Evolutionary conservation across 2,888 invertebrate genomes (phyloP).

Genomic region (Zootermopsis nevadensis): DNA sequence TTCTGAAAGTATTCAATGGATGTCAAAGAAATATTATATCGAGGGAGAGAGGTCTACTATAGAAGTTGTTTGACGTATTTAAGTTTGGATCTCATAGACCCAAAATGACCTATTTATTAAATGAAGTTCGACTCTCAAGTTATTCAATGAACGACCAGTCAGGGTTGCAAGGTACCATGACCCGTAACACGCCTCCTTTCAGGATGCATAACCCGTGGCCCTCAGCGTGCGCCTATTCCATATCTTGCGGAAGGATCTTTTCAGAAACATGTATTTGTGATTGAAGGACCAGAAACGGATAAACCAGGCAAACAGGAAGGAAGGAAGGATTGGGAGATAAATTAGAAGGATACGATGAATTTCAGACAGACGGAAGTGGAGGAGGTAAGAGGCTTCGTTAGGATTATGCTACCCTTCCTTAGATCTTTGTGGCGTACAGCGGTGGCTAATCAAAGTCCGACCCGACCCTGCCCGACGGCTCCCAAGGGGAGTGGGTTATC

Average conservation of each 20-base stretch:
- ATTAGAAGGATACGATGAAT: slow-evolving; percentile 34
- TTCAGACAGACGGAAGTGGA: slow-evolving; percentile 30
- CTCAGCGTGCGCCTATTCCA: no score
- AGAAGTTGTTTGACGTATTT: no score
- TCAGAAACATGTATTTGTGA: neutral
- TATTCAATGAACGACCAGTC: no score
- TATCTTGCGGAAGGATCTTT: neutral
- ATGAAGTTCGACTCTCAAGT: no score
- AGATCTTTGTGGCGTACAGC: slow-evolving; percentile 10
- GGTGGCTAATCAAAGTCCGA: slow-evolving; percentile 32
- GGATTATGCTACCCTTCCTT: slow-evolving; percentile 24
- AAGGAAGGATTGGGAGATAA: slow-evolving; percentile 28
- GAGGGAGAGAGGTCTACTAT: no score
- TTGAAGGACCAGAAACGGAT: neutral
- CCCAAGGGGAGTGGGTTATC: slow-evolving; percentile 13
- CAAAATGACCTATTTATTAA: no score
- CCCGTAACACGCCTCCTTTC: no score
- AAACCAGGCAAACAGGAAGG: slow-evolving; percentile 5
- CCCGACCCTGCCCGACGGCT: neutral
- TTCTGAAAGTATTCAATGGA: no score
- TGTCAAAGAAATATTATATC: no score
- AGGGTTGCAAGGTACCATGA: no score
- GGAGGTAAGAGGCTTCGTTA: slow-evolving; percentile 35
- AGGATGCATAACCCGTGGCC: no score
- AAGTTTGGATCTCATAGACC: no score